These are phyloP conservation scores for Phenganax subtilis DNA, from an alignment of 92 coral and sea anemone species.

Conservation along the genomic window DNA sequence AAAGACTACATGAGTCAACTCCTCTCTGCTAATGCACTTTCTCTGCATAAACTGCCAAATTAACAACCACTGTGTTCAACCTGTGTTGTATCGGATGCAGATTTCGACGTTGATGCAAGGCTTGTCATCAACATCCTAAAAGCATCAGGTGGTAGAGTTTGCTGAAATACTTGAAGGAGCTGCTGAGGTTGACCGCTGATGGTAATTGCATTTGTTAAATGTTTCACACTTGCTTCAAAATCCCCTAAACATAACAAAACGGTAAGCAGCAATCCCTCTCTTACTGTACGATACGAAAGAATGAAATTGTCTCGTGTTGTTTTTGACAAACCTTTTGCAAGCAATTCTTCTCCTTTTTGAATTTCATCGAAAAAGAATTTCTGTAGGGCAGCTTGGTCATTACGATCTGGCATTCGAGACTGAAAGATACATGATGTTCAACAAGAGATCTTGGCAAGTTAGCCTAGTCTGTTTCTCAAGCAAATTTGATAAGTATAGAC, in stretches of 20 bases:
- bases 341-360: conserved; percentile 79
- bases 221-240: conserved; percentile 68
- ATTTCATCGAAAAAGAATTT: conserved; percentile 87
- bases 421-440: conserved; percentile 9
- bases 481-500: not conserved
- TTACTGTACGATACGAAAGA: not conserved
- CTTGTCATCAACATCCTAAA: conserved; percentile 64
- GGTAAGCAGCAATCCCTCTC: not conserved
- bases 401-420: conserved; percentile 74
- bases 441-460: not conserved
- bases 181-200: conserved; percentile 98
- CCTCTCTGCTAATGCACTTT: not conserved
- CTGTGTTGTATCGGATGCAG: conserved; percentile 5
- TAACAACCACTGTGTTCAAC: not conserved
- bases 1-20: not conserved
- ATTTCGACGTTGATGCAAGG: conserved; percentile 15
- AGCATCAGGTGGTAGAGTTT: conserved; percentile 70
- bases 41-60: not conserved
- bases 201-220: conserved; percentile 83
- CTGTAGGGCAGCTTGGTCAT: conserved; percentile 89
- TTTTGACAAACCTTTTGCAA: conserved; percentile 64
- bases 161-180: conserved; percentile 79
- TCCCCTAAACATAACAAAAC: conserved; percentile 56
- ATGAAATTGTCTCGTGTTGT: not conserved
- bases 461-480: not conserved